These are phyloP conservation scores for Ploceus nigricollis DNA, from an alignment of 2,113 vertebrate species.

Conservation along the genomic window DNA sequence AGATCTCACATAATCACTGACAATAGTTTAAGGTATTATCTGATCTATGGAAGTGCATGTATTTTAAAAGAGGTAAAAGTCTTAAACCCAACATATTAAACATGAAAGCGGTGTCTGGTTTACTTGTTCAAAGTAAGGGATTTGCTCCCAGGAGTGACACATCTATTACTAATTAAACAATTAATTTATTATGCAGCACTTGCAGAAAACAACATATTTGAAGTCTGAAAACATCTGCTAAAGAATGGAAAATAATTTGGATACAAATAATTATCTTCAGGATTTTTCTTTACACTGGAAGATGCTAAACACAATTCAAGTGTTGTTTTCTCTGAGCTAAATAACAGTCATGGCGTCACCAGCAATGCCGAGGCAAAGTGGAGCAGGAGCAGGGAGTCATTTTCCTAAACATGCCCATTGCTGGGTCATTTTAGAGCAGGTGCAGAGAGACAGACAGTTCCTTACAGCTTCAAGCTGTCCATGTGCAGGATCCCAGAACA, in stretches of 20 bases:
- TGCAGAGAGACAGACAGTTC: not conserved
- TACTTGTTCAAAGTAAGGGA: conserved; percentile 64
- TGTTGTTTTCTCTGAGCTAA: not conserved
- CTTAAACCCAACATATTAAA: conserved; percentile 73
- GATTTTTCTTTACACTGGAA: conserved; percentile 50
- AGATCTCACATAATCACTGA: conserved; percentile 76
- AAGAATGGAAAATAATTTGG: conserved; percentile 72
- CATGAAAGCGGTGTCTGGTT: conserved; percentile 61
- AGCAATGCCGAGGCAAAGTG: not conserved
- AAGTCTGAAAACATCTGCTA: conserved; percentile 64
- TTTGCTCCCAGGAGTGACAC: conserved; percentile 64
- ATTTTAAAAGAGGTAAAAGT: conserved; percentile 71
- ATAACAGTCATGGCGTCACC: not conserved
- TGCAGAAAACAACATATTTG: conserved; percentile 70
- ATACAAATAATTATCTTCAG: conserved; percentile 63
- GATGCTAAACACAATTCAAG: conserved; percentile 36
- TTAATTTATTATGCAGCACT: conserved; percentile 69
- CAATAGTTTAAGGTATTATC: conserved; percentile 77
- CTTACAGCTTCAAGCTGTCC: accelerated
- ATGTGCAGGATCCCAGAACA: accelerated
- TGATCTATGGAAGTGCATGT: conserved; percentile 73
- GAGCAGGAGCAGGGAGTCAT: not conserved
- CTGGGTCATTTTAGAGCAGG: not conserved
- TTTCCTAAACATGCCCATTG: not conserved
- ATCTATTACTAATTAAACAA: conserved; percentile 70